Evolutionary conservation across 2,113 vertebrate genomes (phyloP).

Genomic region (Geothlypis trichas): DNA sequence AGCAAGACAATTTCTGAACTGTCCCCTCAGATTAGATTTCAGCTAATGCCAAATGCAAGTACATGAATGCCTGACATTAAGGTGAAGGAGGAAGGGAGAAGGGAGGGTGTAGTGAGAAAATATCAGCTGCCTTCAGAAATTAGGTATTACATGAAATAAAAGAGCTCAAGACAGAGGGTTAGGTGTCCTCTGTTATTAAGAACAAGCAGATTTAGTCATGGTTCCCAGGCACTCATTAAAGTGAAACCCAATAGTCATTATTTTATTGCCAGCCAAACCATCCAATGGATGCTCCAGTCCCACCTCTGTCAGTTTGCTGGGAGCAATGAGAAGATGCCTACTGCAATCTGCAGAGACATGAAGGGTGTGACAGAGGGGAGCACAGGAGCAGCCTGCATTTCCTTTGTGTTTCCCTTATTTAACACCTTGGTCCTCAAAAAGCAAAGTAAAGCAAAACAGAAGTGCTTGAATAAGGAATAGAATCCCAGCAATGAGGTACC

Average conservation of each 20-base stretch:
- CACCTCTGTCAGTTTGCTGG: not conserved
- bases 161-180: not conserved
- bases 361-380: not conserved
- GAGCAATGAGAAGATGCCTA: not conserved
- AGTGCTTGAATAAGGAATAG: not conserved
- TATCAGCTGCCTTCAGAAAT: conserved; percentile 20
- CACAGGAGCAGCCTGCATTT: not conserved
- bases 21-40: not conserved
- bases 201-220: conserved; percentile 26
- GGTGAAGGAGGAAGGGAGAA: not conserved
- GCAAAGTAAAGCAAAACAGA: not conserved
- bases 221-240: conserved; percentile 3
- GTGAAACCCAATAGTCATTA: conserved; percentile 29
- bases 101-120: not conserved
- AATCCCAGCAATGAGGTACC: not conserved
- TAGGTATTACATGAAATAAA: not conserved
- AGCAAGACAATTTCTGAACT: not conserved
- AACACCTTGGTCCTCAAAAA: not conserved
- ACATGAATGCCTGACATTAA: not conserved
- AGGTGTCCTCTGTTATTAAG: conserved; percentile 10
- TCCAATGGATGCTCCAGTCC: not conserved
- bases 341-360: not conserved
- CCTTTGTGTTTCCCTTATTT: not conserved
- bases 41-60: not conserved
- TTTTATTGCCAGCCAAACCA: conserved; percentile 6